Evolutionary conservation across 2,888 invertebrate species (phyloP).

Genomic region (Nebria salina): DNA sequence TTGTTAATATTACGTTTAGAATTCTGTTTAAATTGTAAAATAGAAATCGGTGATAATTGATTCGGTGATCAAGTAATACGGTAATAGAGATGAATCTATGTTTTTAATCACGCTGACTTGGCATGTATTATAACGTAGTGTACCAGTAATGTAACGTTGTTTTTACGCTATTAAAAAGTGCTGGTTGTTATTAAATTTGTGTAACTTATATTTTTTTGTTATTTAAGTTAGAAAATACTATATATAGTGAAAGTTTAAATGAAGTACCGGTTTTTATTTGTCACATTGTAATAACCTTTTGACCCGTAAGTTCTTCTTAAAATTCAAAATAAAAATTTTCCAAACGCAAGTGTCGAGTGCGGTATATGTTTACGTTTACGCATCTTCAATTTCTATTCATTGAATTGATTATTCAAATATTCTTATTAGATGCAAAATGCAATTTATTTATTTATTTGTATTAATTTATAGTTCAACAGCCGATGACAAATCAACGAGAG

Average conservation of each 20-base stretch:
- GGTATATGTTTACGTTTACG: not conserved
- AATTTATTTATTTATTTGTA: too few relatives aligned
- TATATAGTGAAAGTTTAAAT: slow-evolving; percentile 6
- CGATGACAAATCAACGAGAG: slow-evolving; percentile 62
- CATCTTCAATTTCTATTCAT: not conserved
- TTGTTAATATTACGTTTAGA: too few relatives aligned
- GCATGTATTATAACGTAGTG: not conserved
- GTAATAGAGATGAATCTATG: not conserved
- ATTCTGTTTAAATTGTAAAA: not conserved
- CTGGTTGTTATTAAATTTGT: slow-evolving; percentile 2
- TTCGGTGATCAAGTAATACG: not conserved
- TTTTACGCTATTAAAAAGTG: not conserved
- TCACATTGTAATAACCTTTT: slow-evolving; percentile 18
- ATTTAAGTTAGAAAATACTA: slow-evolving; percentile 2
- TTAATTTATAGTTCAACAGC: slow-evolving; percentile 52
- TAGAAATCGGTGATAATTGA: not conserved
- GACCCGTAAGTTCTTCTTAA: slow-evolving; percentile 15
- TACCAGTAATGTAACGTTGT: not conserved
- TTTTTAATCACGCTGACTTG: not conserved
- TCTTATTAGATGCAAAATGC: too few relatives aligned
- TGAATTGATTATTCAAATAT: too few relatives aligned
- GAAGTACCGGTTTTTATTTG: slow-evolving; percentile 16
- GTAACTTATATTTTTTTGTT: slow-evolving; percentile 11
- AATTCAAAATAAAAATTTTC: not conserved
- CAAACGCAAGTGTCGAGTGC: not conserved